These are phyloP conservation scores for Cephalopholis sonnerati DNA, from an alignment of 2,113 vertebrate genomes.

Conservation along the genomic window DNA sequence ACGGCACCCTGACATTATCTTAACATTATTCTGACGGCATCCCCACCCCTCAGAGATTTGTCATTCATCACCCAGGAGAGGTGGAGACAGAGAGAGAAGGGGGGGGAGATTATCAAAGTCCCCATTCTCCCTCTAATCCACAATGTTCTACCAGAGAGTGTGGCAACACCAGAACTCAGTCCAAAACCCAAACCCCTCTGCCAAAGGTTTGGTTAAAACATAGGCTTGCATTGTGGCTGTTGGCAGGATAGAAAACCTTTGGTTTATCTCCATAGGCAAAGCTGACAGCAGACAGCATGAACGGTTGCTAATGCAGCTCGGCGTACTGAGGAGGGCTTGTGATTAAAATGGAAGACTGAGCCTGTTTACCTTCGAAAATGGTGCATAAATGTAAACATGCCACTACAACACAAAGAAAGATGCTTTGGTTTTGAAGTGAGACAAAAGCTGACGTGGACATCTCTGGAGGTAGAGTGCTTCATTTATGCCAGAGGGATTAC, in stretches of 20 bases:
- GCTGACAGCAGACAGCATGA: constrained; percentile 16
- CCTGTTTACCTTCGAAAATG: constrained; percentile 7
- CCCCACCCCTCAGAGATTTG: constrained; percentile 14
- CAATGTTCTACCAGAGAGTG: constrained; percentile 35
- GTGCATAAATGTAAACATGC: constrained; percentile 2
- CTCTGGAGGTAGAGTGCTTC: not conserved
- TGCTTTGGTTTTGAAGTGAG: not conserved
- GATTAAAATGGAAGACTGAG: constrained; percentile 4
- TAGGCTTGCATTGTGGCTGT: constrained; percentile 4
- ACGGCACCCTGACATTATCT: not conserved
- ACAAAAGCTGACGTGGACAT: constrained; percentile 5
- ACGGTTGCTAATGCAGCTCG: not conserved
- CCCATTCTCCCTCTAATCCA: constrained; percentile 54
- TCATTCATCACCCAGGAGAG: constrained; percentile 18
- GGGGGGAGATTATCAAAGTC: constrained; percentile 41
- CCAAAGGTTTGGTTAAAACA: constrained; percentile 35
- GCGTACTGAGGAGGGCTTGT: not conserved
- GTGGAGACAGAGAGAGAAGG: not conserved
- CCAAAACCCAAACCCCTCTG: constrained; percentile 7
- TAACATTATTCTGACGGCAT: constrained; percentile 18
- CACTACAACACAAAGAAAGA: not conserved
- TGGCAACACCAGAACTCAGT: constrained; percentile 11
- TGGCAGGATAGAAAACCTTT: constrained; percentile 10
- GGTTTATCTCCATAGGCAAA: not conserved
- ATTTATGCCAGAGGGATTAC: not conserved